Conservation (phyloP, 2,797 vertebrate genomes). For the Betta splendens region DNA sequence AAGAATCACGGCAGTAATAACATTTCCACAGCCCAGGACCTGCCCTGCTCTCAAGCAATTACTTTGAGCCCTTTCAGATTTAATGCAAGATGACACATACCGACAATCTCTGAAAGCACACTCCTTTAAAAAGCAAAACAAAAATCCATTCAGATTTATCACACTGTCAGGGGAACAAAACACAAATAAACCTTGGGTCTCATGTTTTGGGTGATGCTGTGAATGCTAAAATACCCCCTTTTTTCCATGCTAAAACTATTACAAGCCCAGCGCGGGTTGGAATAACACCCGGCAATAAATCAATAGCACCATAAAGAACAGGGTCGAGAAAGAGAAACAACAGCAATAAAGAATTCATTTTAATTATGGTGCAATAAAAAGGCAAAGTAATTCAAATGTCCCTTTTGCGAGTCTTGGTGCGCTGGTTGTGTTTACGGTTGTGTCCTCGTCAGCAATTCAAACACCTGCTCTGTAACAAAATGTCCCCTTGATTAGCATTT, state of each 20-base stretch:
- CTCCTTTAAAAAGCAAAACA: too few species aligned
- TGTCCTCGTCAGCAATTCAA: constrained; percentile 70
- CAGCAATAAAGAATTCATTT: constrained; percentile 69
- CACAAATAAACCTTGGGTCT: constrained; percentile 46
- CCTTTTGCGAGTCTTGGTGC: constrained; percentile 42
- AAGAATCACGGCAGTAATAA: constrained; percentile 45
- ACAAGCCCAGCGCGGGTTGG: constrained; percentile 49
- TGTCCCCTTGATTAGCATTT: constrained; percentile 57
- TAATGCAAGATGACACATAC: constrained; percentile 38
- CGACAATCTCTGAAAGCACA: constrained; percentile 27
- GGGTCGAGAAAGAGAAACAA: constrained; percentile 55
- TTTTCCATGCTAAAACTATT: constrained; percentile 49
- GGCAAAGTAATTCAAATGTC: constrained; percentile 54
- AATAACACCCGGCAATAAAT: constrained; percentile 72
- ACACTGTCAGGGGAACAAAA: constrained; percentile 29
- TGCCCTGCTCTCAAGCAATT: constrained; percentile 46
- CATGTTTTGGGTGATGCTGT: constrained; percentile 38
- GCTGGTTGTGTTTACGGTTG: constrained; percentile 47
- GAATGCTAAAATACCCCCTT: too few species aligned
- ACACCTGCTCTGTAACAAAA: constrained; percentile 65
- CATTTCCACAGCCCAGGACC: constrained; percentile 40
- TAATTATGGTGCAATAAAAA: constrained; percentile 70
- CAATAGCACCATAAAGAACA: constrained; percentile 62
- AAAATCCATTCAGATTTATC: constrained; percentile 45
- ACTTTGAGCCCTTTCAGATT: constrained; percentile 42